A percentile compares a stretch with the other conserved stretches of the same genome.
Evolutionary conservation across 2,888 invertebrate genomes (phyloP).

Genomic region (Microctonus hyperodae): DNA sequence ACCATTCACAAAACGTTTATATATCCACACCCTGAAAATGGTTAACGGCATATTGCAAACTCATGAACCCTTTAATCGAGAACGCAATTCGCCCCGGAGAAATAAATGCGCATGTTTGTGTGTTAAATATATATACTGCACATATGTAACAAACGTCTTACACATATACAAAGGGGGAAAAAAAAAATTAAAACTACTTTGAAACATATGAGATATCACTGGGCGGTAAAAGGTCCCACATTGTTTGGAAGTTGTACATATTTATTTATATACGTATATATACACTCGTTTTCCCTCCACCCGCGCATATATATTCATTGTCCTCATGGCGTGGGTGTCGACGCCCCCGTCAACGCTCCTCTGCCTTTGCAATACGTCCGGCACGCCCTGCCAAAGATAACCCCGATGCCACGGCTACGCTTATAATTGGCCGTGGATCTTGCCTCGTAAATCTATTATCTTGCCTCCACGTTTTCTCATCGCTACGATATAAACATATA

Average conservation of each 20-base stretch:
- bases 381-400: constrained; percentile 43
- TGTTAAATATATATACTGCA: background rate
- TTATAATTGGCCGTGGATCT: constrained; percentile 39
- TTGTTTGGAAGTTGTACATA: constrained; percentile 34
- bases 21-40: constrained; percentile 27
- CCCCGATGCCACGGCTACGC: constrained; percentile 38
- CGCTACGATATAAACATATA: constrained; percentile 9
- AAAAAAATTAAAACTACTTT: constrained; percentile 22
- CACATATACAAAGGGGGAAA: background rate
- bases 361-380: constrained; percentile 38
- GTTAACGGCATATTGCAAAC: constrained; percentile 22
- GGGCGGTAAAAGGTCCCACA: constrained; percentile 46
- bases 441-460: constrained; percentile 35
- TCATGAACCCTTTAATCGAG: constrained; percentile 34
- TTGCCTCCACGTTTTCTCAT: constrained; percentile 10
- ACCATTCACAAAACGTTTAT: constrained; percentile 13
- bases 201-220: constrained; percentile 42
- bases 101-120: constrained; percentile 17
- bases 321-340: constrained; percentile 56
- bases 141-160: too few species aligned
- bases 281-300: constrained; percentile 34
- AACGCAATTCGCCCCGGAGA: constrained; percentile 30
- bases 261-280: constrained; percentile 6
- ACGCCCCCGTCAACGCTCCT: constrained; percentile 56
- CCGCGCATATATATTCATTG: constrained; percentile 48